These are phyloP conservation scores for Scatophagus argus DNA, from an alignment of 2,113 vertebrate genomes.

Conservation along the genomic window DNA sequence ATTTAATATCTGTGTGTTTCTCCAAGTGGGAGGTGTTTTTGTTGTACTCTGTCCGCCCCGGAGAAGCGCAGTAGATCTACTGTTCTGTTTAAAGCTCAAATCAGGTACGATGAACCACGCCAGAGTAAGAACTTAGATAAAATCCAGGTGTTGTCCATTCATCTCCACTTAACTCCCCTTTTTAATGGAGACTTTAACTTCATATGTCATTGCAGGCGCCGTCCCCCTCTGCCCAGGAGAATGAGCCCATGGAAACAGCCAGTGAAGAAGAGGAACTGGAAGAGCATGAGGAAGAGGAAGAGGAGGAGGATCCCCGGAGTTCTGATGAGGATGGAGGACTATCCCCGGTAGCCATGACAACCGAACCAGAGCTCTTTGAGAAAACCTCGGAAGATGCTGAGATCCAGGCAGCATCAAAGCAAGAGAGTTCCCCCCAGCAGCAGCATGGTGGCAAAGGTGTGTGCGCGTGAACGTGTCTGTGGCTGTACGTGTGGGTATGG, in stretches of 20 bases:
- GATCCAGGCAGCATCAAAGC: conserved; percentile 50
- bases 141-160: background rate
- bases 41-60: background rate
- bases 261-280: conserved; percentile 49
- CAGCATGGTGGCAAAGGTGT: conserved; percentile 48
- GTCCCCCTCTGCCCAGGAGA: conserved; percentile 39
- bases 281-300: conserved; percentile 39
- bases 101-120: background rate
- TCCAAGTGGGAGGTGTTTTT: conserved; percentile 11
- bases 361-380: conserved; percentile 49
- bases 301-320: conserved; percentile 50
- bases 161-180: background rate
- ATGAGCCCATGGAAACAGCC: conserved; percentile 58
- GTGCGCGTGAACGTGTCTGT: background rate
- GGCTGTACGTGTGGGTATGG: background rate
- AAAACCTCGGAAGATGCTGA: conserved; percentile 61
- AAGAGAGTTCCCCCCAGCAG: conserved; percentile 42
- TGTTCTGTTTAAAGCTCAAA: background rate
- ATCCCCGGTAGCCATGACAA: conserved; percentile 68
- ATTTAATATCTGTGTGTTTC: conserved; percentile 14
- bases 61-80: background rate
- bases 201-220: conserved; percentile 33
- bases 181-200: background rate
- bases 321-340: conserved; percentile 44
- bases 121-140: conserved; percentile 1